Conservation (phyloP, 2,888 invertebrate genomes). For the Formica aserva region DNA sequence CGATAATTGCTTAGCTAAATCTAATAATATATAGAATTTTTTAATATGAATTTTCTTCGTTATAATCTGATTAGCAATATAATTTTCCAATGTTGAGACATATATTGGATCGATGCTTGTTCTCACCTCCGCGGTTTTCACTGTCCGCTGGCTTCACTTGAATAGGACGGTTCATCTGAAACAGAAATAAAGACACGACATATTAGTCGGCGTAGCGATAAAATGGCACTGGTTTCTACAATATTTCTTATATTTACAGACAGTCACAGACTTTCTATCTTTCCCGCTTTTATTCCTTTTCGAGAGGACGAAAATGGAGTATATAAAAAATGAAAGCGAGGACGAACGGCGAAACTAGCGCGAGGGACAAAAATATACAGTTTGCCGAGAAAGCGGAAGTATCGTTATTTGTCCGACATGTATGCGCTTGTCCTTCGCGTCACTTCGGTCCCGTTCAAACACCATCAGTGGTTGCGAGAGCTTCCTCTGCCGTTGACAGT, state of each 20-base stretch:
- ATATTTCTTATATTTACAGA: conserved; percentile 28
- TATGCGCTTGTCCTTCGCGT: conserved; percentile 73
- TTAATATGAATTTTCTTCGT: neutral
- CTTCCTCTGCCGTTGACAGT: conserved; percentile 79
- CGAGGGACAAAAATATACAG: conserved; percentile 33
- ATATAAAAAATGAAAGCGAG: neutral
- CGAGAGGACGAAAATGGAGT: neutral
- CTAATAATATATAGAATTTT: conserved; percentile 6
- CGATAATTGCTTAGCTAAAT: neutral
- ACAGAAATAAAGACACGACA: conserved; percentile 83
- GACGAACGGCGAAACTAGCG: conserved; percentile 2
- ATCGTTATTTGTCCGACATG: conserved; percentile 77
- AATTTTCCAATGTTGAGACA: neutral
- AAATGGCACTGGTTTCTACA: neutral
- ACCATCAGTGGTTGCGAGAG: conserved; percentile 72
- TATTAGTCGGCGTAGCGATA: conserved; percentile 16
- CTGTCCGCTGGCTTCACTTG: conserved; percentile 99
- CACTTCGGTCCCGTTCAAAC: conserved; percentile 74
- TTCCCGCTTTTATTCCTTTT: neutral
- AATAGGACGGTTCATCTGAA: conserved; percentile 99
- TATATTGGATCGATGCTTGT: conserved; percentile 57
- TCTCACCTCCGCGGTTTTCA: conserved; percentile 98
- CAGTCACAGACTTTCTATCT: neutral
- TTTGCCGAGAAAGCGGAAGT: conserved; percentile 54
- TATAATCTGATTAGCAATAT: conserved; percentile 10